These are phyloP conservation scores for Drosophila equinoxialis DNA, from an alignment of 1,140 invertebrate genomes.

Conservation along the genomic window DNA sequence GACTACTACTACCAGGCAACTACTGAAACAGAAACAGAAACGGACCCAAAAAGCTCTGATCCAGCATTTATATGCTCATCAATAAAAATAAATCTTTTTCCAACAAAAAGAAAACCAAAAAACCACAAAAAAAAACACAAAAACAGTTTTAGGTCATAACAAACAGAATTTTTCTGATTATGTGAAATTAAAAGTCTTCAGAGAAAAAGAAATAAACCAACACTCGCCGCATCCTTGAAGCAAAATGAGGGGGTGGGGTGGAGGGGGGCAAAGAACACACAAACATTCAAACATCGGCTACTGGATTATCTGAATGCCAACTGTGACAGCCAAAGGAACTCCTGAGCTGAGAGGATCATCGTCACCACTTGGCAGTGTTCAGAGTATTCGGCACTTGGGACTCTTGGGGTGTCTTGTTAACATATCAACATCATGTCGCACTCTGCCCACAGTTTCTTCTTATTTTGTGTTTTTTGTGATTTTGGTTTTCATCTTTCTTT, in stretches of 20 bases:
- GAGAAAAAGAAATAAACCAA: neutral
- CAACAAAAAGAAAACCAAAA: no score
- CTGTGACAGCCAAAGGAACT: conserved; percentile 56
- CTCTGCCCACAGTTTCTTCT: conserved; percentile 57
- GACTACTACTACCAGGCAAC: conserved; percentile 66
- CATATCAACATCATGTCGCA: conserved; percentile 81
- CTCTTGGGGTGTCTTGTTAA: conserved; percentile 78
- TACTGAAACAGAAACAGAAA: conserved; percentile 10
- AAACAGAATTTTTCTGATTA: conserved; percentile 32
- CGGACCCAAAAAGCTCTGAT: conserved; percentile 32
- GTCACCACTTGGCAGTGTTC: conserved; percentile 61
- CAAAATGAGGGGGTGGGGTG: conserved; percentile 16
- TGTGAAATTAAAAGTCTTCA: conserved; percentile 44
- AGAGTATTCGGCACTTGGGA: conserved; percentile 18
- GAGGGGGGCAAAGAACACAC: conserved; percentile 40
- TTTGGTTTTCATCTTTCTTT: conserved; percentile 22
- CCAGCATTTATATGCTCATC: conserved; percentile 74
- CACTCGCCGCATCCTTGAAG: conserved; percentile 51
- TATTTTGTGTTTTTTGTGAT: conserved; percentile 41
- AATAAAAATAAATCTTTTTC: conserved; percentile 80
- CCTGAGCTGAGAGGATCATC: conserved; percentile 42
- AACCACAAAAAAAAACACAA: conserved; percentile 1
- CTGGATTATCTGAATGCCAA: conserved; percentile 74
- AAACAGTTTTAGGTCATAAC: conserved; percentile 30
- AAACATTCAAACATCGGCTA: conserved; percentile 78